These are phyloP conservation scores for Corvus moneduloides DNA, from an alignment of 2,113 vertebrate species.

Conservation along the genomic window DNA sequence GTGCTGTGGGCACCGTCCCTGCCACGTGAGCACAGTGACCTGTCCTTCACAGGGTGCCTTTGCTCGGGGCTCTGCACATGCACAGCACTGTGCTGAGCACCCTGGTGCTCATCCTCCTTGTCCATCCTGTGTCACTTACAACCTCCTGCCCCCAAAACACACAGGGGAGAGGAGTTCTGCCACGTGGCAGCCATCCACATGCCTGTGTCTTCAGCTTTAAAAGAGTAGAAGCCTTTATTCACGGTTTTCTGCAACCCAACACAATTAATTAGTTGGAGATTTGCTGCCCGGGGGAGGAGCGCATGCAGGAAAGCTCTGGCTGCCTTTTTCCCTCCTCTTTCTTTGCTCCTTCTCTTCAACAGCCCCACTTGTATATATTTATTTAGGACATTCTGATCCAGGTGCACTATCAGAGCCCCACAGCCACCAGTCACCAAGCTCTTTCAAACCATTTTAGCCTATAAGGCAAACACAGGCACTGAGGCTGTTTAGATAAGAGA, in stretches of 20 bases:
- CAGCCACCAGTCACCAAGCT: neutral
- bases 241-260: neutral
- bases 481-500: conserved; percentile 30
- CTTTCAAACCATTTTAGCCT: neutral
- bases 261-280: conserved; percentile 32
- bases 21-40: neutral
- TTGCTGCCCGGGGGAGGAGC: neutral
- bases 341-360: neutral
- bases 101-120: neutral
- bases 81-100: neutral
- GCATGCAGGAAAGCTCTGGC: neutral
- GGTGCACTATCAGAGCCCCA: neutral
- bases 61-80: neutral
- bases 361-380: neutral
- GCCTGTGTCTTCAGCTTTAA: neutral
- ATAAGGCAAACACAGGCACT: neutral
- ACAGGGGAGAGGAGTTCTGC: neutral
- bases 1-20: neutral
- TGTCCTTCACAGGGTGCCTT: neutral
- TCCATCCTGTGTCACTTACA: neutral
- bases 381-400: neutral
- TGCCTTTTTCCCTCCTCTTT: neutral
- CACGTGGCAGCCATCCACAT: neutral
- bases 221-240: conserved; percentile 8
- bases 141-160: neutral